Evolutionary conservation across 2,113 vertebrate genomes (phyloP), one percentile per base, ranked within the genome.

Genomic region (Pleuronectes platessa): DNA sequence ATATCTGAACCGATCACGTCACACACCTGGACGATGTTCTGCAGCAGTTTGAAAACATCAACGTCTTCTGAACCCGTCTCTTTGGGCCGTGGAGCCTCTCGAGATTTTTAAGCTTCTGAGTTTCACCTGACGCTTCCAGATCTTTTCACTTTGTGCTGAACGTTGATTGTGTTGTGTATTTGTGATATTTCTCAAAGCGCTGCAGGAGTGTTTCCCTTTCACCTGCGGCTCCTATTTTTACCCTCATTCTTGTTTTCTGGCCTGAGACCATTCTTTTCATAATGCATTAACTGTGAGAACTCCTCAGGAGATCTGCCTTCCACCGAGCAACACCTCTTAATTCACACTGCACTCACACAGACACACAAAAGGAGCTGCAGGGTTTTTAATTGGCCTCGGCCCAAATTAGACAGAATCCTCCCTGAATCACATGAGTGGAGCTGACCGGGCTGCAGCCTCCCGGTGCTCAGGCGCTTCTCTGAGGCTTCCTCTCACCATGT

Each of bases 321-420:
- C 40, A 3, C 79, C 54, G 58, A 79, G 68, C 84, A 87, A 80
- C 86, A 88, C 71, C 86, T 84, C 66, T 60, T 78, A 56, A 82
- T 83, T 76, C 80, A 63, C 71, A 61, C 15, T 1, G 66, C 26
- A 68, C 65, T 15, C 68, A 1, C 62, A 65, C 54, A 47, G 49
- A 47, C 58, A 51, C 42, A 72, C 31, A 71, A 73, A 55, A 70
- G n/a, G 31, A 11, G 24, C n/a, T 79, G 82, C 71, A 0, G 78
- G 88, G 11, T 60, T 87, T 85, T 87, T 88, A 89, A 87, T 83
- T 86, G 84, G 84, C 80, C 67, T 61, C 62, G 63, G 69, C 70
- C 79, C 64, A 88, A 83, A 88, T 86, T 76, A 85, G 62, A 83
- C 75, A n/a, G 77, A 84, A 87, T 81, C 21, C 84, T 78, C 74